These are phyloP conservation scores for Microcebus murinus DNA, from an alignment of 2,113 vertebrate genomes.

Conservation along the genomic window DNA sequence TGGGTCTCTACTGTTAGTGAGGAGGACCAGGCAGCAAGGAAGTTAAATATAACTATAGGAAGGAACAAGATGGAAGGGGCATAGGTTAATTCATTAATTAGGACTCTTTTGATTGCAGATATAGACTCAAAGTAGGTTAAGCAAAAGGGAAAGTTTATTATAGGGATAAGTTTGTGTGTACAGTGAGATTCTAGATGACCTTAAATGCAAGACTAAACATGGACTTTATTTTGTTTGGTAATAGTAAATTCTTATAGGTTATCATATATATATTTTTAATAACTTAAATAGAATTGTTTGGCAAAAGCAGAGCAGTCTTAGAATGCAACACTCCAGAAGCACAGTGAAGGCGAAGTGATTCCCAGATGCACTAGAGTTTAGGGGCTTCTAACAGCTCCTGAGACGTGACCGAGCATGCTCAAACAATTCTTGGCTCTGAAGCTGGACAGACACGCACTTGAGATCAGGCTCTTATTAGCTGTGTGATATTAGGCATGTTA, in stretches of 20 bases:
- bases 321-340: not conserved
- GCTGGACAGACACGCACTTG: not conserved
- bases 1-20: not conserved
- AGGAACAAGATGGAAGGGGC: not conserved
- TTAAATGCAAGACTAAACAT: not conserved
- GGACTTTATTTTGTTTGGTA: not conserved
- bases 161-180: not conserved
- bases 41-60: not conserved
- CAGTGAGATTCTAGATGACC: not conserved
- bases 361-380: not conserved
- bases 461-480: conserved; percentile 27
- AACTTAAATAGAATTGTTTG: not conserved
- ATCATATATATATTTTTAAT: not conserved
- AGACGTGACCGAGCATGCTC: not conserved
- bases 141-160: not conserved
- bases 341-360: not conserved
- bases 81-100: not conserved
- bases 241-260: not conserved
- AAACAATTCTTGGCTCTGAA: not conserved
- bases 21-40: not conserved
- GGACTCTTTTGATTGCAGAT: not conserved
- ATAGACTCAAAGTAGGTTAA: not conserved
- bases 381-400: not conserved
- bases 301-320: not conserved
- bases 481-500: not conserved